Percentiles rank a stretch among this genome's conserved stretches.
phyloP scores from a whole-genome alignment of 2,888 invertebrate genomes.

The Coelopa pilipes region DNA sequence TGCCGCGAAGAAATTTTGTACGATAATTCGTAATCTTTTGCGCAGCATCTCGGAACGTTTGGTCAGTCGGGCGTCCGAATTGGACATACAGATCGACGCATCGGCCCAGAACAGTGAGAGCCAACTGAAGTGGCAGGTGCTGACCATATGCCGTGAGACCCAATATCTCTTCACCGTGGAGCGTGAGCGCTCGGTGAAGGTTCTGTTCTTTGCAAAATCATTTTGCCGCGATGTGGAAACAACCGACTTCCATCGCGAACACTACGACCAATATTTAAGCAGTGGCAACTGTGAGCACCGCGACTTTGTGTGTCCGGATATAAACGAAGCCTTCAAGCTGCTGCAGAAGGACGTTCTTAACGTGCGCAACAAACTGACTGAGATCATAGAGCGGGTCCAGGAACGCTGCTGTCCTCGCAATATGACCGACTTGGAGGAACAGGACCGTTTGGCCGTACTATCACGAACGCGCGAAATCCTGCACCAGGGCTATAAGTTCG shows the following conservation, averaged over 20 bases:
- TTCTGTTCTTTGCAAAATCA: constrained; percentile 83
- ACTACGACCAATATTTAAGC: constrained; percentile 61
- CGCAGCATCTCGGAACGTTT: constrained; percentile 68
- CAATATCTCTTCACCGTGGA: constrained; percentile 83
- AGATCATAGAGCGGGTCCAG: constrained; percentile 63
- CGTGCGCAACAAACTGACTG: constrained; percentile 66
- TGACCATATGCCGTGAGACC: constrained; percentile 78
- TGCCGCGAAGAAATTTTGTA: constrained; percentile 82
- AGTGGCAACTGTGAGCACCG: constrained; percentile 63
- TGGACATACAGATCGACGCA: constrained; percentile 61
- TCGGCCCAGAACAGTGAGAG: constrained; percentile 58
- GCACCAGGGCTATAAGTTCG: constrained; percentile 89
- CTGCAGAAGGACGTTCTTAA: constrained; percentile 69
- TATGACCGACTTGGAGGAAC: constrained; percentile 59
- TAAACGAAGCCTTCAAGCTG: constrained; percentile 72
- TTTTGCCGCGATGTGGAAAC: constrained; percentile 75
- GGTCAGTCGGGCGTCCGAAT: constrained; percentile 66
- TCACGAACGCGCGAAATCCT: constrained; percentile 79
- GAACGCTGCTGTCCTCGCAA: constrained; percentile 61
- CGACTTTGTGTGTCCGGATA: constrained; percentile 69
- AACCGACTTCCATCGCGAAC: constrained; percentile 68
- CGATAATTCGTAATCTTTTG: constrained; percentile 68
- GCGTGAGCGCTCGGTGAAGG: constrained; percentile 82
- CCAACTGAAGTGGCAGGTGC: constrained; percentile 63
- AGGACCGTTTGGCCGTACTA: constrained; percentile 72